These are phyloP conservation scores for Pseudococcus longispinus DNA, from an alignment of 2,888 invertebrate species.

Conservation along the genomic window DNA sequence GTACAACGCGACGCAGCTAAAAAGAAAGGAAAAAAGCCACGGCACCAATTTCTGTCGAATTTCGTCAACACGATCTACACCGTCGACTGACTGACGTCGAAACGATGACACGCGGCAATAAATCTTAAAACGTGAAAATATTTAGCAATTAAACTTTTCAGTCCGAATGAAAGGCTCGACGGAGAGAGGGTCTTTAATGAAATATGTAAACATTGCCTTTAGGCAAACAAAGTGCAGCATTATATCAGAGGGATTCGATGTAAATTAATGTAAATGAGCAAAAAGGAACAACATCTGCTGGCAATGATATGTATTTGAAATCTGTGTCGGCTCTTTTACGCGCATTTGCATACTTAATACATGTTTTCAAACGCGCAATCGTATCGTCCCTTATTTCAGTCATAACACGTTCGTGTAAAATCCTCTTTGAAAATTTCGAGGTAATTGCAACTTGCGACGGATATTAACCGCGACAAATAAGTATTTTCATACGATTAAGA, in stretches of 20 bases:
- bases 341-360: conserved; percentile 55
- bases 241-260: conserved; percentile 50
- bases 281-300: conserved; percentile 55
- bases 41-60: conserved; percentile 4
- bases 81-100: conserved; percentile 12
- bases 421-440: conserved; percentile 45
- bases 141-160: conserved; percentile 53
- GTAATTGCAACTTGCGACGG: conserved; percentile 41
- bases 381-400: background rate
- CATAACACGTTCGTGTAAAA: conserved; percentile 15
- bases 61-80: background rate
- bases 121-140: conserved; percentile 55
- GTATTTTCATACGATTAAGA: background rate
- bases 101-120: conserved; percentile 46
- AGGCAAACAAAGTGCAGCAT: conserved; percentile 54
- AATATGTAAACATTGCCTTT: conserved; percentile 56
- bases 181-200: conserved; percentile 49
- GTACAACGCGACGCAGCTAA: background rate
- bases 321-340: conserved; percentile 53
- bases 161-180: background rate
- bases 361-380: conserved; percentile 47
- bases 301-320: conserved; percentile 55
- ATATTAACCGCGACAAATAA: background rate
- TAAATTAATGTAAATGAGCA: conserved; percentile 55
- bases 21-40: background rate